Evolutionary conservation across 2,113 vertebrate genomes (phyloP), one percentile per base, ranked within the genome.

Genomic region (Camarhynchus parvulus): DNA sequence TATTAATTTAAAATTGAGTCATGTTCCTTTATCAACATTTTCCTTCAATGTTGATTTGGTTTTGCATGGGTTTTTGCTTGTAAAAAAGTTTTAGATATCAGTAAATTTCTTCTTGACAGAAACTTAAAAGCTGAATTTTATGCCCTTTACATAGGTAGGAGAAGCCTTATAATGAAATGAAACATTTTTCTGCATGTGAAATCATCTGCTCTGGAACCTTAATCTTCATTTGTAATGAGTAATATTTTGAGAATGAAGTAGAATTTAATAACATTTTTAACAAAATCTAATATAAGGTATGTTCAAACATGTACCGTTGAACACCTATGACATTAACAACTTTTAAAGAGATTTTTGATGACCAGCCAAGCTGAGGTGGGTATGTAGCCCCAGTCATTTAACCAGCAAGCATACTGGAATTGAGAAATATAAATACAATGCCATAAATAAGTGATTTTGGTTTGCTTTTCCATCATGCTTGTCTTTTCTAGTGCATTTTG

Each of bases 241-340:
- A 42, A 4, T 31, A 31, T 42, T 84, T 49, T 74, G 18, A 81
- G 18, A 77, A 81, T 24, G 39, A 53, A 22, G 9, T 9, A 69
- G 35, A 75, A 69, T 81, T 58, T 66, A 67, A 33, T 58, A 66
- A 44, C 3, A 15, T 72, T 86, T 90, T 62, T 59, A 72, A 44
- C 16, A 70, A 22, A 4, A 21, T 78, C 17, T 82, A 70, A 33
- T 6, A 27, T 15, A 20, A 50, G 2, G 5, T 49, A 13, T 78
- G 9, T 61, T 95, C 3, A 77, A 66, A 70, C 30, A 35, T 11
- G 0, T 66, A 53, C 31, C 0, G 35, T 22, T 69, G 12, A 84
- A 31, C n/a, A 58, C 2, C 18, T 62, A 31, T 0, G 1, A 39
- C 7, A 23, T 52, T n/a, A 50, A 39, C 1, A 11, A 17, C 5